phyloP scores from a whole-genome alignment of 1,140 invertebrate species.

The Leptestheria dahalacensis region DNA sequence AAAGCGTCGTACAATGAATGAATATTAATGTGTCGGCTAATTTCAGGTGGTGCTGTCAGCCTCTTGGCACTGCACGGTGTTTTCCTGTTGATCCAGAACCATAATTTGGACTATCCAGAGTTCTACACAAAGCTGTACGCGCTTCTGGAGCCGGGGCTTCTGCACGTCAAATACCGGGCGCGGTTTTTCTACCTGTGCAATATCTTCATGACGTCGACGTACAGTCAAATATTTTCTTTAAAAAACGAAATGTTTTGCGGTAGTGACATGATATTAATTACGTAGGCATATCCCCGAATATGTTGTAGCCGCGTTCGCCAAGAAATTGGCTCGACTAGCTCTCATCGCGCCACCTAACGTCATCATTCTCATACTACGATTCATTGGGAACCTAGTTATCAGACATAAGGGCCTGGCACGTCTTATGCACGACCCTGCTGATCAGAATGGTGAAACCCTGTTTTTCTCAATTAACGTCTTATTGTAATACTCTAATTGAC shows the following conservation, averaged over 20 bases:
- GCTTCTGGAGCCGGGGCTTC: slow-evolving; percentile 75
- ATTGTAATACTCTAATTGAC: no score
- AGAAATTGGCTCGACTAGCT: slow-evolving; percentile 65
- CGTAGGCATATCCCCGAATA: slow-evolving; percentile 75
- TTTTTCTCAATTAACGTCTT: no score
- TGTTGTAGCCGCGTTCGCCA: slow-evolving; percentile 83
- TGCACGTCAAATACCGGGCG: slow-evolving; percentile 76
- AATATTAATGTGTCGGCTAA: slow-evolving; percentile 13
- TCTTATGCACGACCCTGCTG: slow-evolving; percentile 42
- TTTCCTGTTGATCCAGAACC: slow-evolving; percentile 71
- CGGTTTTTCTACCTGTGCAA: slow-evolving; percentile 73
- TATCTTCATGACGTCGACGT: slow-evolving; percentile 82
- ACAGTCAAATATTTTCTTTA: slow-evolving; percentile 28
- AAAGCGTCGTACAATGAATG: not conserved
- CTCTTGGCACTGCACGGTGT: slow-evolving; percentile 85
- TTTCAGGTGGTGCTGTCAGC: slow-evolving; percentile 63
- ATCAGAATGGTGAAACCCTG: slow-evolving; percentile 15
- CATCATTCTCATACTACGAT: slow-evolving; percentile 58
- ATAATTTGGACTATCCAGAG: slow-evolving; percentile 91
- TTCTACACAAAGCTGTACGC: slow-evolving; percentile 88
- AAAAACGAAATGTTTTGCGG: not conserved
- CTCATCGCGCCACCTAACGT: slow-evolving; percentile 66
- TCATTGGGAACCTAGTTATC: slow-evolving; percentile 73
- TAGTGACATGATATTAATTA: slow-evolving; percentile 19
- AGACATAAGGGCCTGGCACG: slow-evolving; percentile 68